Percentiles rank a stretch among this genome's conserved stretches.
Conservation (phyloP, 2,113 vertebrate genomes). For the Thunnus thynnus region DNA sequence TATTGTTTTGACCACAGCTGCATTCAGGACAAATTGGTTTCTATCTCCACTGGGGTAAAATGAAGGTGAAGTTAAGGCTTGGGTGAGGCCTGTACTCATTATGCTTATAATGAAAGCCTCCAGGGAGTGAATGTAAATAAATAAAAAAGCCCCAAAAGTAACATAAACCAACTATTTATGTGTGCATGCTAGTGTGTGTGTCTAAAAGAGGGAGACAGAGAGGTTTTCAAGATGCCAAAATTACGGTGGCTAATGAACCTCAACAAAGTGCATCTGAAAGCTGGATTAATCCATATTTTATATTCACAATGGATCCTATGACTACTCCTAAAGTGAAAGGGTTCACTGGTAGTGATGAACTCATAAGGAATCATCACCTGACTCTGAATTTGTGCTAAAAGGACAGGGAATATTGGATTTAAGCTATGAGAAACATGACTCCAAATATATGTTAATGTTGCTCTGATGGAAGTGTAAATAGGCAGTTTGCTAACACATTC, state of each 20-base stretch:
- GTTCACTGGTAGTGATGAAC: neutral
- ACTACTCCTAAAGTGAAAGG: neutral
- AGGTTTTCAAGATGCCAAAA: neutral
- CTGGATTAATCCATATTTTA: neutral
- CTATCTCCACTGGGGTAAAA: slow-evolving; percentile 19
- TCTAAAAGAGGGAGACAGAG: no score
- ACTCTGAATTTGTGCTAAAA: neutral
- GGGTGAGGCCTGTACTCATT: neutral
- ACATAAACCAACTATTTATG: neutral
- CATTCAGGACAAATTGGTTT: slow-evolving; percentile 30
- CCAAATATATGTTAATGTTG: no score
- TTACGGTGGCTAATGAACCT: neutral
- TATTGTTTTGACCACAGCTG: slow-evolving; percentile 25
- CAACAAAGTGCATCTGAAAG: neutral
- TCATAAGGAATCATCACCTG: neutral
- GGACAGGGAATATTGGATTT: no score
- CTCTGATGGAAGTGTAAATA: neutral
- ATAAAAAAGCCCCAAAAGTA: neutral
- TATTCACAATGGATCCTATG: neutral
- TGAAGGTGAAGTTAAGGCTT: slow-evolving; percentile 20
- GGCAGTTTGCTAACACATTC: no score
- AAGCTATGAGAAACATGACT: no score
- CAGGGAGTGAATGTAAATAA: neutral
- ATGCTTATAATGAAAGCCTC: neutral
- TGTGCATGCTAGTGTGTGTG: no score